These are phyloP conservation scores for human DNA, from an alignment of 2,113 vertebrate genomes.

Conservation along the genomic window DNA sequence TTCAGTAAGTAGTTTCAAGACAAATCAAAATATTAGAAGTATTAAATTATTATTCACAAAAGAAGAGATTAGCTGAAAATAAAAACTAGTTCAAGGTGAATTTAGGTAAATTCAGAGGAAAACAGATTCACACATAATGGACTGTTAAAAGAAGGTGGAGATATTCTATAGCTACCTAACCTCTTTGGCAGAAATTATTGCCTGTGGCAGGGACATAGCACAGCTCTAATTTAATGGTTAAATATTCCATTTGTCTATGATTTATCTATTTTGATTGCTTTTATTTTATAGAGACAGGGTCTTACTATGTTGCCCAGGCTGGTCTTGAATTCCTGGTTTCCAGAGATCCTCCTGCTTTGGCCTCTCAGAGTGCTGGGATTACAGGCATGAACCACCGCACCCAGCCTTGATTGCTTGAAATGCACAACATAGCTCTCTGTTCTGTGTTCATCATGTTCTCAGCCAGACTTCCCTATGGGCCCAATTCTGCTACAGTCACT, in stretches of 20 bases:
- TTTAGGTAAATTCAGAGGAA: not conserved
- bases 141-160: not conserved
- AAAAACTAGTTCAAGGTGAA: not conserved
- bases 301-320: no score
- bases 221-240: not conserved
- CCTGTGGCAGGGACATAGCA: not conserved
- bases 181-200: not conserved
- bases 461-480: not conserved
- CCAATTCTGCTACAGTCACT: not conserved
- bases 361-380: no score
- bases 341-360: no score
- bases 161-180: not conserved
- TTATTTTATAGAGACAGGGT: no score
- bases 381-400: no score
- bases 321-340: no score
- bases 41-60: not conserved
- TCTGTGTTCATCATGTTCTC: not conserved
- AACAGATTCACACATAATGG: not conserved
- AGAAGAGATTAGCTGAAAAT: not conserved
- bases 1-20: not conserved
- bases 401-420: not conserved
- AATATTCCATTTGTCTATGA: not conserved
- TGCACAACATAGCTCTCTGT: not conserved
- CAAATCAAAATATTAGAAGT: not conserved
- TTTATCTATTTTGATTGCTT: not conserved